Base-by-base conservation (phyloP, 2,113 vertebrate genomes). In the Tor tambroides region DNA sequence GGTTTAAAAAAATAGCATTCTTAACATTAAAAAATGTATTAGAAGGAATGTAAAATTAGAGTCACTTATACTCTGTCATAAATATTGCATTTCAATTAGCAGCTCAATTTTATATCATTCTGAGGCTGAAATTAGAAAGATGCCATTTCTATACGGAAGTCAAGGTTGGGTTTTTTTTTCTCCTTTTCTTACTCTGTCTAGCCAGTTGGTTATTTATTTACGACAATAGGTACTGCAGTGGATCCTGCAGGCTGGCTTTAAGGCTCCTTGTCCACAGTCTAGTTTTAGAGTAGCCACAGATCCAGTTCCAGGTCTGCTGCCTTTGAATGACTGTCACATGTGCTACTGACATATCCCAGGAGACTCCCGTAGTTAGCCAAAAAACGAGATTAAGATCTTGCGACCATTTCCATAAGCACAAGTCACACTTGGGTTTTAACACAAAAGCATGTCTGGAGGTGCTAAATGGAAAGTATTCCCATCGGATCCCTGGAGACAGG, bases 381-480 rank as follows among this genome's bases (percentile, higher is more conserved):
- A 63, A 38, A 3, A 59, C 32, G 8, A 77, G 84, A 82, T 77
- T 82, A 76, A 28, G 28, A 38, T 38, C 43, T 49, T 8, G 38
- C 6, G 21, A 14, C 71, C 19, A 23, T 54, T 76, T 85, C 9
- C 26, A 5, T 28, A 59, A 59, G 69, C 9, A 38, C 41, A 6
- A 51, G 30, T 5, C 49, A 71, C 51, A 41, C 80, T 49, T 54
- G 26, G 28, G 43, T 49, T 82, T 82, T 32, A 83, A 71, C 5
- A 30, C 12, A 83, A 69, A 63, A 81, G 41, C 26, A 4, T 71
- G 80, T 88, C 89, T 41, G 56, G 80, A 87, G 79, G 69, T 83
- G 79, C 56, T 65, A 71, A 89, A 90, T 88, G 87, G 87, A 91
- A 92, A 90, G 88, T 75, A 80, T 89, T 89, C 90, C 85, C 71